Conservation (phyloP, 2,113 vertebrate genomes). For the Cryptotis parvus region DNA sequence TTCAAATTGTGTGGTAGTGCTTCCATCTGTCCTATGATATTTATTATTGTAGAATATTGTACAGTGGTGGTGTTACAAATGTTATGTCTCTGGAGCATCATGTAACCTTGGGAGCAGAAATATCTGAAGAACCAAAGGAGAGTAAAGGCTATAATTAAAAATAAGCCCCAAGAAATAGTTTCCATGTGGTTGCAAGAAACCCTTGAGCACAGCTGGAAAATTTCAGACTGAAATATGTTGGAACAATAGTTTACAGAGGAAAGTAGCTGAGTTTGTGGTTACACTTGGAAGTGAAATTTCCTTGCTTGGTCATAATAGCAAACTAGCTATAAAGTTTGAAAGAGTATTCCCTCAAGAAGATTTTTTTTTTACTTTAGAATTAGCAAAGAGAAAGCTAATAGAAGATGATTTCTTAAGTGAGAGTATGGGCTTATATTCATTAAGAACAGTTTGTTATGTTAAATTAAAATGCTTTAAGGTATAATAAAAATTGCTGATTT, state of each 20-base stretch:
- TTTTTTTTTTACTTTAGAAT: constrained; percentile 66
- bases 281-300: constrained; percentile 83
- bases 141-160: constrained; percentile 83
- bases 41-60: constrained; percentile 60
- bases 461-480: constrained; percentile 48
- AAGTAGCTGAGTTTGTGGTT: constrained; percentile 84
- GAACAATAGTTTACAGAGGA: constrained; percentile 84
- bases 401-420: constrained; percentile 65
- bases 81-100: constrained; percentile 79
- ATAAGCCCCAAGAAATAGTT: constrained; percentile 85
- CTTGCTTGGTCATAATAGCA: constrained; percentile 81
- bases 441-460: constrained; percentile 22
- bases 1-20: constrained; percentile 55
- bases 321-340: constrained; percentile 77
- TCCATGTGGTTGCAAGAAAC: constrained; percentile 83
- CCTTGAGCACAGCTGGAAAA: constrained; percentile 83
- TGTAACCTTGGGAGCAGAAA: constrained; percentile 81
- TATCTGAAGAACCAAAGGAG: constrained; percentile 80
- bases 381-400: constrained; percentile 69
- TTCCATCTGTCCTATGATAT: constrained; percentile 75
- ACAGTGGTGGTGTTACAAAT: constrained; percentile 76
- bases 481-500: constrained; percentile 51
- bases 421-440: constrained; percentile 26
- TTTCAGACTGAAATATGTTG: constrained; percentile 83
- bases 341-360: constrained; percentile 74